Base-by-base conservation (phyloP, 2,888 invertebrate species). In the Aspidapion aeneum region DNA sequence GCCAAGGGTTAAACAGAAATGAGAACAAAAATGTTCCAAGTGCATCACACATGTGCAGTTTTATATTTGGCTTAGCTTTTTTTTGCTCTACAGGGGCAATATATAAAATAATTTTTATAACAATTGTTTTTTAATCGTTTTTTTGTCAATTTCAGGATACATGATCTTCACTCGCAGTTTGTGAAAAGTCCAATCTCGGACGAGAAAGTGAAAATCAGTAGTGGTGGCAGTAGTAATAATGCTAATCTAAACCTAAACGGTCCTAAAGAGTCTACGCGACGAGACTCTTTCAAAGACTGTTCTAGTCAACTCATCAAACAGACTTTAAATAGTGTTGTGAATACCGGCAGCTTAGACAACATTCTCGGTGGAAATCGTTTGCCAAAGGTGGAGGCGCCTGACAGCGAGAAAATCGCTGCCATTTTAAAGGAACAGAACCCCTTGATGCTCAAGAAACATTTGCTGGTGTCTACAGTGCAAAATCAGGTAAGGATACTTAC, bases 401-500 rank as follows among this genome's bases (percentile, higher is more conserved):
- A 91, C 81, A 84, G 88, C 63, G 86, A 83, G 74, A 92, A 92
- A 81, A 87, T 93, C 78, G 85, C 90, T 74, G 93, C 93, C 81
- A 93, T 94, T 82, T 85, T 94, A 74, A 85, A 86, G 74, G 93
- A 94, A 84, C 87, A 87, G 73, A 90, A 91, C 82, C 89, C 91
- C 63, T 82, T 93, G 71, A 91, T 93, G 82, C 84, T 94, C 75
- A 92, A 92, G 80, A 87, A 92, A 73, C 93, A 93, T 82, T 83
- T 94, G 69, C 86, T 94, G 70, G 89, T 88, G 35, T 86, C 90
- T 73, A 90, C 91, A 77, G 90, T 91, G 77, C 89, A 91, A 79
- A 93, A 93, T 83, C 91, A 94, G 89, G 93, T 92, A 74, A 75
- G 81, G 18, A n/a, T n/a, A n/a, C n/a, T n/a, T n/a, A n/a, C n/a